These are phyloP conservation scores for Decapterus maruadsi DNA, from an alignment of 2,797 vertebrate species.

Conservation along the genomic window DNA sequence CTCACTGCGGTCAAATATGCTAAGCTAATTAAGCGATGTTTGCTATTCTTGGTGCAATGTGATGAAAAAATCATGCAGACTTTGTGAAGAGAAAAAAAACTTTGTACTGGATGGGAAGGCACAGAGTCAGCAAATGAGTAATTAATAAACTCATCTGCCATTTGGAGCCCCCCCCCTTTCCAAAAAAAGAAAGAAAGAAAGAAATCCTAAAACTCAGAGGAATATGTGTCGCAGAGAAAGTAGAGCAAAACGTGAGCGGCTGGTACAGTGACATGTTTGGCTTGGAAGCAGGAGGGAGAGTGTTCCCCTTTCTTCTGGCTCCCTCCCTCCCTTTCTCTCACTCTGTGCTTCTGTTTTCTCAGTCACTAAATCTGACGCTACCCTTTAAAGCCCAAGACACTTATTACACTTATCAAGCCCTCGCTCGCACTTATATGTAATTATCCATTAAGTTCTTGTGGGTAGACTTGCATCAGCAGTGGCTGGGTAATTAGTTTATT, in stretches of 20 bases:
- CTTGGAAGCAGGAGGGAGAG: constrained; percentile 46
- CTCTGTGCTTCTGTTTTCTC: constrained; percentile 18
- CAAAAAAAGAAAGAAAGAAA: constrained; percentile 2
- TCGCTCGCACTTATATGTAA: constrained; percentile 54
- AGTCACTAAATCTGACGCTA: constrained; percentile 40
- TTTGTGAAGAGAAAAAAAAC: constrained; percentile 44
- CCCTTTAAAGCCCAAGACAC: constrained; percentile 53
- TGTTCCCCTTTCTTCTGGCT: constrained; percentile 41
- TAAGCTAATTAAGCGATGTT: constrained; percentile 50
- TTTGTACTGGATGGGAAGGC: constrained; percentile 45
- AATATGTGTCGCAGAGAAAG: constrained; percentile 60
- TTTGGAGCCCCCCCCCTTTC: constrained; percentile 26
- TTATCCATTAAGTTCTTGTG: constrained; percentile 58
- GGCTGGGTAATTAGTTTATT: constrained; percentile 60
- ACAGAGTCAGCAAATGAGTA: constrained; percentile 70
- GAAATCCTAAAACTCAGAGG: constrained; percentile 47
- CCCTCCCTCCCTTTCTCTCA: background rate
- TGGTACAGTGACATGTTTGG: constrained; percentile 68
- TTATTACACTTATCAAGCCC: constrained; percentile 61
- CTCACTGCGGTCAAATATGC: constrained; percentile 38
- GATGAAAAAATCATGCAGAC: constrained; percentile 64
- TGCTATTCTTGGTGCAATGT: constrained; percentile 54
- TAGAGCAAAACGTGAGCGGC: constrained; percentile 67
- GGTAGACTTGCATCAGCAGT: constrained; percentile 46
- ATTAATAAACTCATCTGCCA: constrained; percentile 72